Conservation (phyloP, 1,140 invertebrate species). For the Bradysia coprophila region DNA sequence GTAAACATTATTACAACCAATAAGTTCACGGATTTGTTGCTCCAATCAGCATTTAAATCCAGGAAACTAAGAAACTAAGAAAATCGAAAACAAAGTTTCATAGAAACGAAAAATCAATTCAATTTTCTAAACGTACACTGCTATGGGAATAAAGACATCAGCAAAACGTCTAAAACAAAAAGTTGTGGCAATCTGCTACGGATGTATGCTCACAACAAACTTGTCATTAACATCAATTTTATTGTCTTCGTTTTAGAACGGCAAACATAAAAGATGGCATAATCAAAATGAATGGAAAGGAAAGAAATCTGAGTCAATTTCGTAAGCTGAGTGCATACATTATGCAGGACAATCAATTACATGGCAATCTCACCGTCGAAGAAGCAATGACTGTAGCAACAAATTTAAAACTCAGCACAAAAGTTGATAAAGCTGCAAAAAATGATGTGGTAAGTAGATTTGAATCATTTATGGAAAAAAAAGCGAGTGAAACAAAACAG, state of each 20-base stretch:
- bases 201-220: too few relatives aligned
- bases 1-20: too few relatives aligned
- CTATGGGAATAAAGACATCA: not conserved
- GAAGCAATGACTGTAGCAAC: conserved; percentile 89
- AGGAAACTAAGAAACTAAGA: too few relatives aligned
- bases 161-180: not conserved
- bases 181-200: too few relatives aligned
- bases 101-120: too few relatives aligned
- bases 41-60: too few relatives aligned
- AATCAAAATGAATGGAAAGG: conserved; percentile 69
- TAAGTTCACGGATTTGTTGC: too few relatives aligned
- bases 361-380: conserved; percentile 79
- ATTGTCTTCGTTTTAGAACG: conserved; percentile 29
- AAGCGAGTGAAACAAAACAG: not conserved
- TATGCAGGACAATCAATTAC: conserved; percentile 94
- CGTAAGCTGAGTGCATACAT: conserved; percentile 91
- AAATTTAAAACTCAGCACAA: conserved; percentile 67
- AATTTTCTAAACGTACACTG: not conserved
- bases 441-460: conserved; percentile 61
- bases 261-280: conserved; percentile 49
- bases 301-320: conserved; percentile 75
- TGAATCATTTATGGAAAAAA: too few relatives aligned
- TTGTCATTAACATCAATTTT: too few relatives aligned
- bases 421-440: conserved; percentile 47
- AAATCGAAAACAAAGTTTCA: too few relatives aligned